Evolutionary conservation across 2,888 invertebrate species (phyloP).

Genomic region (Spodoptera littoralis): DNA sequence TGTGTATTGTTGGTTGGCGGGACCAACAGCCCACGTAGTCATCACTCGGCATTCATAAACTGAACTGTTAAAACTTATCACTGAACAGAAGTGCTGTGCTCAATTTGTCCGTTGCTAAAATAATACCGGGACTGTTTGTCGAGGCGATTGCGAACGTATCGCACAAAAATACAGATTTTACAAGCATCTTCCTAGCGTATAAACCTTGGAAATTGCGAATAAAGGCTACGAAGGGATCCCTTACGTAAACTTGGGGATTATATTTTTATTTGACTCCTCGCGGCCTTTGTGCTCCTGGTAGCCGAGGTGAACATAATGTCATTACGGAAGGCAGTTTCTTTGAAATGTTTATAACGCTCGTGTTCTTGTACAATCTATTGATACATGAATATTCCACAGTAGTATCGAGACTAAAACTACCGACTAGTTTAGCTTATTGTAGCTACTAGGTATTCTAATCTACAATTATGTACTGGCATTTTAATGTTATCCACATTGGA

Average conservation of each 20-base stretch:
- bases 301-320: conserved; percentile 27
- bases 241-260: conserved; percentile 40
- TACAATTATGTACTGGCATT: too few relatives aligned
- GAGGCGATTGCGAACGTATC: too few relatives aligned
- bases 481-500: too few relatives aligned
- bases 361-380: conserved; percentile 22
- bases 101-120: too few relatives aligned
- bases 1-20: too few relatives aligned
- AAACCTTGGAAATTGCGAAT: conserved; percentile 19
- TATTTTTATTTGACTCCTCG: conserved; percentile 44
- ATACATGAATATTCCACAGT: conserved; percentile 24
- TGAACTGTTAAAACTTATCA: too few relatives aligned
- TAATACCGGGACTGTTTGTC: too few relatives aligned
- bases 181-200: conserved; percentile 27
- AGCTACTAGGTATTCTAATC: too few relatives aligned
- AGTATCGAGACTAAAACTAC: not conserved
- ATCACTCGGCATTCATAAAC: too few relatives aligned
- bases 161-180: conserved; percentile 11
- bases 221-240: conserved; percentile 33
- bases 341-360: conserved; percentile 32
- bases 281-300: conserved; percentile 35
- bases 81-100: too few relatives aligned
- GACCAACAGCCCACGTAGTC: too few relatives aligned
- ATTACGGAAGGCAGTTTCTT: conserved; percentile 35
- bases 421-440: too few relatives aligned